A percentile compares a stretch with the other conserved stretches of the same genome.
Conservation (phyloP, 2,797 vertebrate species). For the Hydrophis major region DNA sequence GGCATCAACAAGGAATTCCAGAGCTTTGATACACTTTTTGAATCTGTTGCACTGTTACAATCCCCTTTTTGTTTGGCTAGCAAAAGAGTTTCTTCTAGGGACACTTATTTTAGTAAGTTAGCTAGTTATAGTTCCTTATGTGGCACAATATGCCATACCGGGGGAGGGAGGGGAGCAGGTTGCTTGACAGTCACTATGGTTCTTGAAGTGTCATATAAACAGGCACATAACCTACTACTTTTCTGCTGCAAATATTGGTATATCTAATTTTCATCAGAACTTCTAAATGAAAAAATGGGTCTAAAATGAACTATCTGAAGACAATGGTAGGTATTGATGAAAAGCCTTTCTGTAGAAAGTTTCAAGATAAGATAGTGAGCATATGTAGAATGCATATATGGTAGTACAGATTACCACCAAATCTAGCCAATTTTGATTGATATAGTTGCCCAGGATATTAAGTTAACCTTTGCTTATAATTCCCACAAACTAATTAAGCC, state of each 20-base stretch:
- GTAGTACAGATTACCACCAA: background rate
- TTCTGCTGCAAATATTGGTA: background rate
- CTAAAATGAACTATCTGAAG: background rate
- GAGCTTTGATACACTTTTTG: background rate
- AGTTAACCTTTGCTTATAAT: background rate
- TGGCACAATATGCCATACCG: background rate
- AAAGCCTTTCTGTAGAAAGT: background rate
- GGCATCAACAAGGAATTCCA: background rate
- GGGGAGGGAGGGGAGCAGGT: background rate
- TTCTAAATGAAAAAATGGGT: background rate
- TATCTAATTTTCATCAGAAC: background rate
- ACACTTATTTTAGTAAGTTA: background rate
- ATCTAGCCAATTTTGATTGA: background rate
- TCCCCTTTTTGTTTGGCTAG: background rate
- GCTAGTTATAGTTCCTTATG: background rate
- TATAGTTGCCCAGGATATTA: background rate
- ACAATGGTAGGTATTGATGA: background rate
- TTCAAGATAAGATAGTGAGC: background rate
- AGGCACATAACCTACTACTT: background rate
- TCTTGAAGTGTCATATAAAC: background rate
- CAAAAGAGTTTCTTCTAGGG: background rate
- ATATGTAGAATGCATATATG: background rate
- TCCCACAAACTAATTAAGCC: background rate
- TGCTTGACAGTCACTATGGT: background rate
- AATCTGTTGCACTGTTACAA: background rate